Evolutionary conservation across 2,888 invertebrate genomes (phyloP).

Genomic region (Anorthoa munda): DNA sequence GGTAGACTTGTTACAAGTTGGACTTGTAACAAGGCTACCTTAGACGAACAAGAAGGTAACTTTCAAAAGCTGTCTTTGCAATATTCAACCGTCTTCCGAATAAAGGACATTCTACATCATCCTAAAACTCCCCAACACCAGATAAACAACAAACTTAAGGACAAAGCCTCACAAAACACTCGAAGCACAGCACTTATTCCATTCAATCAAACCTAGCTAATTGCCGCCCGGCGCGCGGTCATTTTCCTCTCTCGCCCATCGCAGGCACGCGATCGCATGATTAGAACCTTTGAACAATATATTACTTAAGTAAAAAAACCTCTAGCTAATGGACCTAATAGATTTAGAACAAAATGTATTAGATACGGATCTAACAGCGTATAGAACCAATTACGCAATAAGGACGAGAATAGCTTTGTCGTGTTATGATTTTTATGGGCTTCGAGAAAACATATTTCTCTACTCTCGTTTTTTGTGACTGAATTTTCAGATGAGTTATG

Average conservation of each 20-base stretch:
- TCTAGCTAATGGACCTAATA: slow-evolving; percentile 74
- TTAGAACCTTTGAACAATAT: slow-evolving; percentile 71
- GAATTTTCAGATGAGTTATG: slow-evolving; percentile 14
- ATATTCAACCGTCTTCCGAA: neutral
- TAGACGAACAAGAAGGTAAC: too few relatives aligned
- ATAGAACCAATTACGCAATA: slow-evolving; percentile 63
- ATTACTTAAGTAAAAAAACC: slow-evolving; percentile 67
- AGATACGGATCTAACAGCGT: slow-evolving; percentile 63
- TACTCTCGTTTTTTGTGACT: slow-evolving; percentile 26
- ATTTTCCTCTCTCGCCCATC: slow-evolving; percentile 68
- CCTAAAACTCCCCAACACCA: neutral
- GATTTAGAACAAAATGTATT: slow-evolving; percentile 74
- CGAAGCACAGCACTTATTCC: slow-evolving; percentile 67
- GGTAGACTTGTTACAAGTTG: too few relatives aligned
- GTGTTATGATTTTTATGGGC: slow-evolving; percentile 57
- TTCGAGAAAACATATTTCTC: slow-evolving; percentile 38
- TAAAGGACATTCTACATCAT: neutral
- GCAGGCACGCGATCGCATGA: slow-evolving; percentile 73
- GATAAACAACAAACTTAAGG: slow-evolving; percentile 39
- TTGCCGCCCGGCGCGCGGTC: slow-evolving; percentile 69
- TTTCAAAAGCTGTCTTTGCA: too few relatives aligned
- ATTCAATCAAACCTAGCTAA: slow-evolving; percentile 73
- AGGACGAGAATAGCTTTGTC: slow-evolving; percentile 48
- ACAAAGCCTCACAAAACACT: slow-evolving; percentile 50
- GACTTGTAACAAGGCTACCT: too few relatives aligned